phyloP scores from a whole-genome alignment of 1,140 invertebrate genomes.

The Pinna nobilis region DNA sequence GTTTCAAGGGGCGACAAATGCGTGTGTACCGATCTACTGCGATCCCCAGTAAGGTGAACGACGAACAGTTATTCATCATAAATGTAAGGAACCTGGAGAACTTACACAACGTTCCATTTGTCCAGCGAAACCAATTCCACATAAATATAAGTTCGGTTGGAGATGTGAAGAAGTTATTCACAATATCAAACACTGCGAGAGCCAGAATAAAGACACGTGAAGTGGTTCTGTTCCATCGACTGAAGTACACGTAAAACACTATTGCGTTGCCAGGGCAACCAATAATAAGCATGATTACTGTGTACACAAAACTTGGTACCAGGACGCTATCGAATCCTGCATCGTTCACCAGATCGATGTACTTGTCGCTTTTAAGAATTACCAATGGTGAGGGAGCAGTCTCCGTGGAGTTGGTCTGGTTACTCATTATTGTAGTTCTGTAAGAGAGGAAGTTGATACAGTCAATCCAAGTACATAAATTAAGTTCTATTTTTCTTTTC shows the following conservation, averaged over 20 bases:
- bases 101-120: constrained; percentile 48
- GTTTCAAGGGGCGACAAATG: constrained; percentile 53
- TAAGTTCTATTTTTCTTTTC: too few species aligned
- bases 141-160: constrained; percentile 57
- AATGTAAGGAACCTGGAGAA: constrained; percentile 55
- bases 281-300: constrained; percentile 47
- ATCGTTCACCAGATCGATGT: constrained; percentile 10
- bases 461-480: too few species aligned
- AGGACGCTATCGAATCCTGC: constrained; percentile 12
- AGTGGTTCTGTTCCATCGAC: constrained; percentile 48
- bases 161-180: constrained; percentile 58
- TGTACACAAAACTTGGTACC: constrained; percentile 46
- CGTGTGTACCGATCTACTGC: constrained; percentile 58
- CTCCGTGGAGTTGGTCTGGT: too few species aligned
- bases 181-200: constrained; percentile 52
- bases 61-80: constrained; percentile 56
- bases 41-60: constrained; percentile 53
- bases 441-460: too few species aligned
- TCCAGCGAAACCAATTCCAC: constrained; percentile 45
- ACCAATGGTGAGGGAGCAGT: too few species aligned
- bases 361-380: background rate
- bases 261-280: constrained; percentile 53
- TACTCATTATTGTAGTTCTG: too few species aligned
- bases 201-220: constrained; percentile 50
- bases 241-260: constrained; percentile 58